Base-by-base conservation (phyloP, 2,888 invertebrate genomes). In the Cistogaster globosa region DNA sequence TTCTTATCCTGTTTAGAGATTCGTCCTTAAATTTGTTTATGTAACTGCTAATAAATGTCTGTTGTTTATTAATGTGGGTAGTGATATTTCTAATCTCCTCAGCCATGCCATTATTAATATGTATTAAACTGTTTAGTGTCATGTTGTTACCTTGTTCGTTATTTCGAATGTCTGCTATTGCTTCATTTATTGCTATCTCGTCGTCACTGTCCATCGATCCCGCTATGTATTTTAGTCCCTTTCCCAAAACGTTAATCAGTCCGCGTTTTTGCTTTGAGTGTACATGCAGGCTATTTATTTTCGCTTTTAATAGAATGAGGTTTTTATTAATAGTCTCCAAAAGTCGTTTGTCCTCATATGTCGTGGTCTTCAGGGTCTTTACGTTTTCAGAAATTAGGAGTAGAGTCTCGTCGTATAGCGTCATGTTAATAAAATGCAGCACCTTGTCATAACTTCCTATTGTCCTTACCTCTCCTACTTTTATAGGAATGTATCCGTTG, bases 171-270 rank as follows among this genome's bases (percentile, higher is more conserved):
- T 42, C 14, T 5, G 20, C 9, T 26, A 57, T 67, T 36, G 51
- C 67, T 36, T 67, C n/a, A 0, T 36, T 6, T 18, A 67, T 67
- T 36, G 3, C n/a, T 51, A 36, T 32, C 14, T 67, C 51, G 14
- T 67, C 18, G 14, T 67, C 32, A n/a, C 48, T 65, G n/a, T 65
- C 63, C 63, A 65, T 65, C 3, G 45, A 65, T 22, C 63, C 48
- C 48, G 48, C 48, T 1, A 48, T 48, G 5, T 9, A 9, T 16
- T 48, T 48, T 1, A 48, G 16, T 9, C 48, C 48, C 16, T 48
- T 48, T 6, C 48, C 48, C 16, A 48, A 4, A 16, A 48, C 16
- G 5, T 48, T 48, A 5, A 60, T 11, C 0, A 60, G 60, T 18
- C 60, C 60, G 38, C 38, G 18, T 14, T 57, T 57, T 16, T 3